Percentiles rank a stretch among this genome's conserved stretches.
Conservation (phyloP, 2,113 vertebrate species). For the Otis tarda region DNA sequence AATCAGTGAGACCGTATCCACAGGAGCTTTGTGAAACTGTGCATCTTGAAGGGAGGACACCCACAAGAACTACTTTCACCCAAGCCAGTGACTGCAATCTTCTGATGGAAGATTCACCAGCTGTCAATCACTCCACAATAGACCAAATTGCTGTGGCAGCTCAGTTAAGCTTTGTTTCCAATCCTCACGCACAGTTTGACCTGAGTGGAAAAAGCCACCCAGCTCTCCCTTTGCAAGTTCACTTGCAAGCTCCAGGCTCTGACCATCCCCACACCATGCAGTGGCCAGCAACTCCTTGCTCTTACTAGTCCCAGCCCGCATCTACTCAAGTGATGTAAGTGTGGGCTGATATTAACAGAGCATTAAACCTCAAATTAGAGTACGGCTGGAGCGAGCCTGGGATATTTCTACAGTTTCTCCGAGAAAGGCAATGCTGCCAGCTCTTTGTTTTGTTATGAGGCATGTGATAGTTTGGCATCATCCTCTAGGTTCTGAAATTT, state of each 20-base stretch:
- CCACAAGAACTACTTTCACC: neutral
- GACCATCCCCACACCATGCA: neutral
- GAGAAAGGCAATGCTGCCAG: constrained; percentile 16
- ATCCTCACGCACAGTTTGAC: neutral
- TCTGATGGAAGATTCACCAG: neutral
- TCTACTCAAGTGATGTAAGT: neutral
- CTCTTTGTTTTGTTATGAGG: constrained; percentile 25
- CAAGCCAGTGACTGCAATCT: neutral
- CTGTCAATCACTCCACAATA: neutral
- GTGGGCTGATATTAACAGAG: neutral
- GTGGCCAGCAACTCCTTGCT: neutral
- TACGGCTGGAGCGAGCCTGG: neutral
- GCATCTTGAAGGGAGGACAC: neutral
- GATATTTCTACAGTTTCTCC: neutral
- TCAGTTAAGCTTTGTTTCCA: rapidly evolving
- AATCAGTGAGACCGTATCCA: neutral
- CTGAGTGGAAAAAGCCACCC: neutral
- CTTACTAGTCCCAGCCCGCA: neutral
- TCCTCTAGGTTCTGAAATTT: constrained; percentile 1
- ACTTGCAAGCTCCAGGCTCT: neutral
- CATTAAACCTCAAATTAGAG: neutral
- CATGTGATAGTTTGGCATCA: constrained; percentile 32
- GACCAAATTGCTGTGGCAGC: neutral
- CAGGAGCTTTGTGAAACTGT: neutral
- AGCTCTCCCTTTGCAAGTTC: neutral